Conservation (phyloP, 64 coral and sea anemone species). For the Porites lutea region DNA sequence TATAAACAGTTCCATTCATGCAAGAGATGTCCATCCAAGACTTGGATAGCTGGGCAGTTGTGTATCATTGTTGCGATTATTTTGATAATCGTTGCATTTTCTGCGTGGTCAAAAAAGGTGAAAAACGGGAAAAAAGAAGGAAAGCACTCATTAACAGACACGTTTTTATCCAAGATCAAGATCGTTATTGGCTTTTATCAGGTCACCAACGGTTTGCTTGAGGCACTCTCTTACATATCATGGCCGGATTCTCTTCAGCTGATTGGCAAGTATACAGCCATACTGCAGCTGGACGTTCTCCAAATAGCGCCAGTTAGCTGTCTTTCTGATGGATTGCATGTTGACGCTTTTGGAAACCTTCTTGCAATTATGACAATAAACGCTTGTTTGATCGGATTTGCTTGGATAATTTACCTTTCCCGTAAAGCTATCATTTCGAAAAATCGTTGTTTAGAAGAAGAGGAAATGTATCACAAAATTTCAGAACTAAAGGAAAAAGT, state of each 20-base stretch:
- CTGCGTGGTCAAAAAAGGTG: not conserved
- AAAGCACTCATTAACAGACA: not conserved
- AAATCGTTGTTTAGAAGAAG: too few species aligned
- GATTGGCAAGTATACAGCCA: not conserved
- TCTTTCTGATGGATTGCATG: not conserved
- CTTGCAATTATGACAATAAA: conserved; percentile 6
- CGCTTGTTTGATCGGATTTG: not conserved
- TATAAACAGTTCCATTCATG: conserved; percentile 18
- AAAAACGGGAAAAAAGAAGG: not conserved
- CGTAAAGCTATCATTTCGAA: too few species aligned
- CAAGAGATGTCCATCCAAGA: conserved; percentile 6
- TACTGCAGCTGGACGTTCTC: not conserved
- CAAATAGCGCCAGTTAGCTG: not conserved
- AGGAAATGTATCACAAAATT: too few species aligned
- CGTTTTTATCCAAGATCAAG: not conserved
- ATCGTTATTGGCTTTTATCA: conserved; percentile 23
- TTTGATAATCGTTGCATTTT: not conserved
- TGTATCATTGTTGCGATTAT: not conserved
- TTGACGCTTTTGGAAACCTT: conserved; percentile 10
- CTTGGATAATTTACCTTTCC: too few species aligned
- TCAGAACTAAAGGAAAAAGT: too few species aligned
- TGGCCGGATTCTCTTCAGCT: not conserved
- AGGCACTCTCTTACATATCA: not conserved
- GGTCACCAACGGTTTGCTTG: not conserved
- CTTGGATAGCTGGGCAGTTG: not conserved